Conservation (phyloP, 2,113 vertebrate species). For the Setophaga kirtlandii region DNA sequence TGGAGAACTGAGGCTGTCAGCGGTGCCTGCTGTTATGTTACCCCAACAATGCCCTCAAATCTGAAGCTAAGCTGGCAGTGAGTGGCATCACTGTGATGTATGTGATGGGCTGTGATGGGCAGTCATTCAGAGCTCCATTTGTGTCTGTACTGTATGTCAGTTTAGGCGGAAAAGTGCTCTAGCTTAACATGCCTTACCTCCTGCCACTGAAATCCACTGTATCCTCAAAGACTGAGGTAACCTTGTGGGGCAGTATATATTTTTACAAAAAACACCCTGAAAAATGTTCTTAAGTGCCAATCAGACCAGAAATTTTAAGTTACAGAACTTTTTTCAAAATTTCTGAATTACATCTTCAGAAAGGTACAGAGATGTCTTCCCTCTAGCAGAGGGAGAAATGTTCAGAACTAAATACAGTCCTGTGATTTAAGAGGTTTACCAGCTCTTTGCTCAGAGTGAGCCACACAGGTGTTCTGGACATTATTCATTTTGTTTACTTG, state of each 20-base stretch:
- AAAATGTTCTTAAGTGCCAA: background rate
- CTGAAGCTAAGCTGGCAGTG: background rate
- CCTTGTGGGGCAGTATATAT: background rate
- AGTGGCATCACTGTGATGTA: fast-evolving
- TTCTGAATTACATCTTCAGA: background rate
- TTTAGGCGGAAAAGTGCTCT: background rate
- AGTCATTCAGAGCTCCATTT: fast-evolving
- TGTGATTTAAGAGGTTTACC: background rate
- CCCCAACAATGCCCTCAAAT: fast-evolving
- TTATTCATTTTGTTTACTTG: background rate
- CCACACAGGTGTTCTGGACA: background rate
- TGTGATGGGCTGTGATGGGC: background rate
- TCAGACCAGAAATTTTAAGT: background rate
- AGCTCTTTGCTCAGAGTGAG: background rate
- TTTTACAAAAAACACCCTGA: background rate
- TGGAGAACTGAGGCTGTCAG: background rate
- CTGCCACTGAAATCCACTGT: background rate
- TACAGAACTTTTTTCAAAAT: background rate
- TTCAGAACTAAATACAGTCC: background rate
- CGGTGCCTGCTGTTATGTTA: fast-evolving
- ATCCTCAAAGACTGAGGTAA: background rate
- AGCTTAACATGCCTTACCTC: background rate
- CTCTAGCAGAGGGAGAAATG: background rate
- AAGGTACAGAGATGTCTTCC: background rate
- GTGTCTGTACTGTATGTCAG: fast-evolving